A percentile compares a stretch with the other conserved stretches of the same genome.
These are phyloP conservation scores for Acrocephalus scirpaceus DNA, from an alignment of 2,797 vertebrate genomes.

Conservation along the genomic window DNA sequence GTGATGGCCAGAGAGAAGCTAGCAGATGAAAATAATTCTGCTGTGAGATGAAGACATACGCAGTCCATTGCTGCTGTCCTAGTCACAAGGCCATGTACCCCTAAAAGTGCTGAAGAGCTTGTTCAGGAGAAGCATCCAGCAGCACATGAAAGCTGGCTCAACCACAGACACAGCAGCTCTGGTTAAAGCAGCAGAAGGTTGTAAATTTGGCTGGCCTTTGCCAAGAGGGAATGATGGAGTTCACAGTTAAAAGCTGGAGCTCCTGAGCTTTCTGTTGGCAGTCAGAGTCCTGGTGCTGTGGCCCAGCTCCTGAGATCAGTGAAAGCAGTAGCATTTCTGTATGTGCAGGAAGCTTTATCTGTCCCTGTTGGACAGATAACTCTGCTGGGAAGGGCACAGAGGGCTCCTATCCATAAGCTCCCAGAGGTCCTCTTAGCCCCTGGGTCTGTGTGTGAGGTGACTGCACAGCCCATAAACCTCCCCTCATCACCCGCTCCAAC, in stretches of 20 bases:
- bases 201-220: slow-evolving; percentile 2
- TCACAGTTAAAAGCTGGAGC: neutral
- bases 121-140: neutral
- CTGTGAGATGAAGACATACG: neutral
- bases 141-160: neutral
- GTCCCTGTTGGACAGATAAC: neutral
- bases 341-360: neutral
- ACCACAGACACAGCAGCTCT: neutral
- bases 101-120: neutral
- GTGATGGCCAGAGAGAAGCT: neutral
- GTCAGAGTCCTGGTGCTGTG: neutral
- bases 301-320: neutral
- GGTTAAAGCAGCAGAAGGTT: neutral
- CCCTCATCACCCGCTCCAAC: neutral
- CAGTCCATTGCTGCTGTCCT: neutral
- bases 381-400: neutral
- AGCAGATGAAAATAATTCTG: neutral
- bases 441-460: neutral
- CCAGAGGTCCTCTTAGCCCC: neutral
- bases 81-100: neutral
- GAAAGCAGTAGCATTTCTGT: neutral
- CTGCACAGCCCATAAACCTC: neutral
- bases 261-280: neutral
- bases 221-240: neutral
- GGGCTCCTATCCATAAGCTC: neutral